Conservation (phyloP, 2,888 invertebrate genomes). For the Drosophila barbarae region DNA sequence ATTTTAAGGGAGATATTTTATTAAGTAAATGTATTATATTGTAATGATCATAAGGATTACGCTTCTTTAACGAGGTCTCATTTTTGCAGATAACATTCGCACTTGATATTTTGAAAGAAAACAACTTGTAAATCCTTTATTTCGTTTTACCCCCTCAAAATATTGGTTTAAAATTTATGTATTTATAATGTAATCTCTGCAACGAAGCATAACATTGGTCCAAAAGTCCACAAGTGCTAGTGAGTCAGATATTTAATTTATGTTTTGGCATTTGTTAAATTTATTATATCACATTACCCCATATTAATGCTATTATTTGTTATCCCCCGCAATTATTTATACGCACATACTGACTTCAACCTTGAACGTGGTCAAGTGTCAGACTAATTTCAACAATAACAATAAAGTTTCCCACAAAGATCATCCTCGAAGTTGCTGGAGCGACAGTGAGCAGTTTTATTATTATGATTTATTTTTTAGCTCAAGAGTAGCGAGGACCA, state of each 20-base stretch:
- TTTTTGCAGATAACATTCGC: background rate
- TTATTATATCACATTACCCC: background rate
- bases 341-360: background rate
- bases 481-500: conserved; percentile 11
- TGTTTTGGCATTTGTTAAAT: background rate
- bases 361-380: conserved; percentile 11
- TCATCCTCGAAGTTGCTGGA: background rate
- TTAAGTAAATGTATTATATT: background rate
- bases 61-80: background rate
- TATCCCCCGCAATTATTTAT: background rate
- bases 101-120: no score
- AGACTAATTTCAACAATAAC: conserved; percentile 3
- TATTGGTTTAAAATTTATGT: background rate
- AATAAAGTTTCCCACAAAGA: background rate
- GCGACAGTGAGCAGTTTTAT: background rate
- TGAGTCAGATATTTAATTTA: background rate
- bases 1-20: background rate
- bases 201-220: background rate
- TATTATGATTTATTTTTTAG: conserved; percentile 4
- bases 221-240: background rate
- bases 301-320: background rate
- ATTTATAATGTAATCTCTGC: background rate
- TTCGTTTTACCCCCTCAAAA: background rate
- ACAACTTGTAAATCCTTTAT: no score
- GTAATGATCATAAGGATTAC: background rate